Evolutionary conservation across 1,140 invertebrate species (phyloP), one percentile per base, ranked within the genome.

Genomic region (Solenopsis fugax): DNA sequence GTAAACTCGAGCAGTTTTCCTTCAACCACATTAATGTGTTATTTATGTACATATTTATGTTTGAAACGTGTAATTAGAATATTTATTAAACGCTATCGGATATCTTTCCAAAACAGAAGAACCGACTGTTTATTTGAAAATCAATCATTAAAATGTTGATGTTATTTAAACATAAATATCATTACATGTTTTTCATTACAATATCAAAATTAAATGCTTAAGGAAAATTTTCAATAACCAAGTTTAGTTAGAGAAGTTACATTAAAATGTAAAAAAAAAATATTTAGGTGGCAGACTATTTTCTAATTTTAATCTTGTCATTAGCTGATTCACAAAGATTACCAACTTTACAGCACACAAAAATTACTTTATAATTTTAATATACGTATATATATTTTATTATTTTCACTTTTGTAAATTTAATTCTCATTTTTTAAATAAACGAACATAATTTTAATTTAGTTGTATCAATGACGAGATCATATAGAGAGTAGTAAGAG

Each of bases 1-100:
- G 13, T 54, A 69, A 69, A 65, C 21, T 80, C 29, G 10, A 41
- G 21, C 10, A 67, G 60, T 48, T 80, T 67, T 41, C 48, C 9
- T 45, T 16, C 34, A 12, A 48, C 24, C 37, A 60, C 54, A 73
- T 82, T 48, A 72, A 82, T 54, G 12, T n/a, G 10, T 29, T 71
- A 9, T 82, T 58, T 72, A 21, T 58, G 16, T 58, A 58, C 4
- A 73, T 21, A 7, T 21, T 9, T 16, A 81, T 9, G 29, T 12
- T 82, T 56, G 9, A 9, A 4, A n/a, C 5, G 12, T 13, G 1
- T 56, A 24, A 18, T 64, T n/a, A 21, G 1, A 52, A 69, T 52
- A 69, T 37, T 71, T 81, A n/a, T 45, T 54, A 72, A 81, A 45
- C 13, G 13, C 10, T 71, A 16, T 29, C 18, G 34, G 16, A 54